Percentiles rank a stretch among this genome's conserved stretches.
These are phyloP conservation scores for Trichogramma pretiosum DNA, from an alignment of 1,140 invertebrate species.

Conservation along the genomic window DNA sequence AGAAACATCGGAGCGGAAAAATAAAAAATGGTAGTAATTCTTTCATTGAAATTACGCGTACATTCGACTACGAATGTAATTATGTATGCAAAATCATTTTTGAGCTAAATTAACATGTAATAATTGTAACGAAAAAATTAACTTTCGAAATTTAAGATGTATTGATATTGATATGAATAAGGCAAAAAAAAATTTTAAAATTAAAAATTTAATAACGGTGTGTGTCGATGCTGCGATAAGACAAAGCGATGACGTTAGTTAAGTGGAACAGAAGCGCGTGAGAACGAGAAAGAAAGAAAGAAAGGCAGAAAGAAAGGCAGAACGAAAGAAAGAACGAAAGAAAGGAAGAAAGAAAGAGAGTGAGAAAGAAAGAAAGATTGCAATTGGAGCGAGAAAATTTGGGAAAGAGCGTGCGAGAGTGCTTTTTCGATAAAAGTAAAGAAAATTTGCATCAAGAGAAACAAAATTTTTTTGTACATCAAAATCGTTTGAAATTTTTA, in stretches of 20 bases:
- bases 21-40: constrained; percentile 8
- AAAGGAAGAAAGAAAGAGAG: background rate
- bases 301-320: constrained; percentile 4
- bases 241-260: constrained; percentile 1
- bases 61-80: constrained; percentile 14
- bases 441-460: constrained; percentile 4
- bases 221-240: constrained; percentile 18
- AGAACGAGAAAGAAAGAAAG: constrained; percentile 18
- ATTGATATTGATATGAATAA: too few species aligned
- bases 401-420: constrained; percentile 17
- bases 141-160: too few species aligned
- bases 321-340: constrained; percentile 13
- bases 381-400: constrained; percentile 16
- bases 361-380: constrained; percentile 9
- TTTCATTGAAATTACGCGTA: constrained; percentile 14
- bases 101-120: constrained; percentile 9
- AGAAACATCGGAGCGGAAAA: constrained; percentile 9
- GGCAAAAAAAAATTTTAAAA: background rate
- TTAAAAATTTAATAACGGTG: constrained; percentile 14
- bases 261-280: constrained; percentile 10
- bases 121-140: constrained; percentile 1
- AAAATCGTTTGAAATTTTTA: too few species aligned
- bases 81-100: constrained; percentile 8
- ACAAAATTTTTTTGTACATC: constrained; percentile 5
- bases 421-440: constrained; percentile 16